phyloP scores from a whole-genome alignment of 2,888 invertebrate genomes.

The Lampropteryx suffumata region DNA sequence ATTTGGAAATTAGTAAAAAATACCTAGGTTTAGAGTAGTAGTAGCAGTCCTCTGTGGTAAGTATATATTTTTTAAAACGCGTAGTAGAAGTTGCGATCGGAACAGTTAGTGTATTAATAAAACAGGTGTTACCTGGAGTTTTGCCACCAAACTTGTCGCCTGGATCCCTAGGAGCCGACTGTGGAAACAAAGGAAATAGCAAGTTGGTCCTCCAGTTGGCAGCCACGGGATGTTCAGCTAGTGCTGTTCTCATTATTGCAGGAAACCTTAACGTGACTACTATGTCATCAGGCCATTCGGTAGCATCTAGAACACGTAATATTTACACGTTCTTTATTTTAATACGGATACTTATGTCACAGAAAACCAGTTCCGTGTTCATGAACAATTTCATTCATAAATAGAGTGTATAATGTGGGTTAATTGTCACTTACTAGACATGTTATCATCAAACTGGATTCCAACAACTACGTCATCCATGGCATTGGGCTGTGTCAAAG shows the following conservation, averaged over 20 bases:
- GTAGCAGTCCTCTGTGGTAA: too few relatives aligned
- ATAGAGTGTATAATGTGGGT: too few relatives aligned
- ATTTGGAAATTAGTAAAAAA: too few relatives aligned
- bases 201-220: slow-evolving; percentile 88
- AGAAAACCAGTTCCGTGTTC: too few relatives aligned
- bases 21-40: too few relatives aligned
- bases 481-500: slow-evolving; percentile 68
- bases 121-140: slow-evolving; percentile 80
- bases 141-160: slow-evolving; percentile 69
- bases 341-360: too few relatives aligned
- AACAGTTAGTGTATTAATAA: too few relatives aligned
- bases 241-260: slow-evolving; percentile 82
- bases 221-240: slow-evolving; percentile 64
- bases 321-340: too few relatives aligned
- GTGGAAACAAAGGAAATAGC: slow-evolving; percentile 86
- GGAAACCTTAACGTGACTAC: slow-evolving; percentile 84
- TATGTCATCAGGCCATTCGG: slow-evolving; percentile 78
- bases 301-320: slow-evolving; percentile 52
- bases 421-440: slow-evolving; percentile 62
- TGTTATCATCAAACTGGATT: slow-evolving; percentile 70
- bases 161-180: slow-evolving; percentile 86
- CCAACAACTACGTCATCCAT: slow-evolving; percentile 72
- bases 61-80: too few relatives aligned
- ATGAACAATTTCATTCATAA: too few relatives aligned
- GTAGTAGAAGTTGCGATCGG: too few relatives aligned